Evolutionary conservation across 2,888 invertebrate species (phyloP).

Genomic region (Criorhina ranunculi): DNA sequence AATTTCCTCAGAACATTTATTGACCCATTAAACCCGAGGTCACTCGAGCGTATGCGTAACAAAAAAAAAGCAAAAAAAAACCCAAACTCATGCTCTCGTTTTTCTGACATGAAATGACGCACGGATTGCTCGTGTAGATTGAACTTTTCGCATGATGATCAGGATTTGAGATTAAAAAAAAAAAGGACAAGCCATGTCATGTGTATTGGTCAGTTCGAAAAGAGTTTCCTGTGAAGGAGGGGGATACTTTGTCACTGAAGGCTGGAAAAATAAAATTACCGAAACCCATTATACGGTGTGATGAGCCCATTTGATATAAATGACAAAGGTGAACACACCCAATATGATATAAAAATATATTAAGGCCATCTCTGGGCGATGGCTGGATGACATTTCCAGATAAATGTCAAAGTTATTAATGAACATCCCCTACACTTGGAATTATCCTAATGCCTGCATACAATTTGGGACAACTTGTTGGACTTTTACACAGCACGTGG

Average conservation of each 20-base stretch:
- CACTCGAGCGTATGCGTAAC: slow-evolving; percentile 52
- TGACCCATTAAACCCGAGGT: slow-evolving; percentile 24
- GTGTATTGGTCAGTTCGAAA: slow-evolving; percentile 4
- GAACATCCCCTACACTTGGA: neutral
- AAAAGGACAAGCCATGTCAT: neutral
- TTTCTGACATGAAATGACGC: slow-evolving; percentile 21
- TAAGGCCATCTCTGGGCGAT: neutral
- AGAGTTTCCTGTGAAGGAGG: neutral
- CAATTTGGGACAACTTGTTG: no score
- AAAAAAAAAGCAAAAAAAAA: slow-evolving; percentile 26
- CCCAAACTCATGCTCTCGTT: neutral
- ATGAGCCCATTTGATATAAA: slow-evolving; percentile 30
- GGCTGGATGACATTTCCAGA: slow-evolving; percentile 16
- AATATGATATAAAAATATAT: slow-evolving; percentile 30
- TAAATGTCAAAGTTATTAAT: slow-evolving; percentile 46
- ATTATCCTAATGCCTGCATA: neutral
- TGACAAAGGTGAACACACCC: slow-evolving; percentile 36
- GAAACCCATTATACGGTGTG: slow-evolving; percentile 2
- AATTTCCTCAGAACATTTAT: neutral
- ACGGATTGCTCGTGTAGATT: slow-evolving; percentile 2
- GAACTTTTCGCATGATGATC: slow-evolving; percentile 11
- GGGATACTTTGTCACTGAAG: no score
- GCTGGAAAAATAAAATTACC: no score
- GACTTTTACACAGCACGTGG: no score
- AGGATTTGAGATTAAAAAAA: slow-evolving; percentile 8